phyloP scores from a whole-genome alignment of 1,140 invertebrate genomes.

The Aethina tumida region DNA sequence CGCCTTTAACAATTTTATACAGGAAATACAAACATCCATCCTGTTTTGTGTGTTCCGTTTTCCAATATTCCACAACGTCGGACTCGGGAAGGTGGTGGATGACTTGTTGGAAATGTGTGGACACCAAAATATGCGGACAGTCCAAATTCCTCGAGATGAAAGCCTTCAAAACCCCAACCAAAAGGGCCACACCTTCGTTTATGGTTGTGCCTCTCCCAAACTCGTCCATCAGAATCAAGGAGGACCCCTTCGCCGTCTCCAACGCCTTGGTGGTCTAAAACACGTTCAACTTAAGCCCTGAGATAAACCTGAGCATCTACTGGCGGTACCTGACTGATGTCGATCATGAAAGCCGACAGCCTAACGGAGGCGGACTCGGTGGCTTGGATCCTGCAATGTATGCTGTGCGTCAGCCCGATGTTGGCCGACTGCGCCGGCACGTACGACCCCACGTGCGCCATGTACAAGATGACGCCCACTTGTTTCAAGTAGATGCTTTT shows the following conservation, averaged over 20 bases:
- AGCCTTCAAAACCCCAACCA: conserved; percentile 53
- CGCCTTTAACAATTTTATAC: conserved; percentile 27
- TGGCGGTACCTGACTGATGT: conserved; percentile 62
- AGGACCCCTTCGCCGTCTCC: conserved; percentile 49
- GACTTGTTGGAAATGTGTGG: conserved; percentile 67
- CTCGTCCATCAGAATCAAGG: conserved; percentile 80
- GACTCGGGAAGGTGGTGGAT: conserved; percentile 46
- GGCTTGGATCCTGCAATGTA: conserved; percentile 64
- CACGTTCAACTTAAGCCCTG: conserved; percentile 7
- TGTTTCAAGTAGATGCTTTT: conserved; percentile 90
- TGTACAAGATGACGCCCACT: conserved; percentile 61
- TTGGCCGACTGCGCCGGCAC: conserved; percentile 69
- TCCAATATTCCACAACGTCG: conserved; percentile 50
- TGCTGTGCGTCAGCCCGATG: conserved; percentile 60
- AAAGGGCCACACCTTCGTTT: conserved; percentile 60
- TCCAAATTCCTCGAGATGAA: conserved; percentile 44
- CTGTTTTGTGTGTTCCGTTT: conserved; percentile 24
- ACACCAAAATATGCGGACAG: conserved; percentile 66
- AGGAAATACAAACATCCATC: conserved; percentile 24
- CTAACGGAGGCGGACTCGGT: conserved; percentile 67
- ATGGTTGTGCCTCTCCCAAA: conserved; percentile 83
- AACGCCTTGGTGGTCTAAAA: conserved; percentile 62
- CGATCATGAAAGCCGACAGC: conserved; percentile 78
- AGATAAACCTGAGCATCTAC: conserved; percentile 1
- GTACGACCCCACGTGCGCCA: conserved; percentile 83